These are phyloP conservation scores for Omphaloscelis lunosa DNA, from an alignment of 2,888 invertebrate genomes.

Conservation along the genomic window DNA sequence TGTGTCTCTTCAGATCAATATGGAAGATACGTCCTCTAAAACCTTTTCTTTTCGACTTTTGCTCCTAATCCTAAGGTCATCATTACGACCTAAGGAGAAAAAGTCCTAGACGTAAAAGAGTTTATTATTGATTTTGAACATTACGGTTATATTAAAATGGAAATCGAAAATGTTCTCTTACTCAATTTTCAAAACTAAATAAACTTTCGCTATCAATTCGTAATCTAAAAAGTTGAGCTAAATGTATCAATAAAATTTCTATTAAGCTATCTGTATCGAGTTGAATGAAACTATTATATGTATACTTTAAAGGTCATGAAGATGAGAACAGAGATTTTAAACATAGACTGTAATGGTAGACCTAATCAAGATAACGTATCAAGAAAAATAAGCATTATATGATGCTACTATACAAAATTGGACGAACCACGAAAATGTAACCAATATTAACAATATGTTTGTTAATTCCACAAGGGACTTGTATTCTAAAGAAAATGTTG, in stretches of 20 bases:
- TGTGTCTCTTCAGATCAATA: too few relatives aligned
- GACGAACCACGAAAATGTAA: conserved; percentile 16
- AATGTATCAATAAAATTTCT: conserved; percentile 2
- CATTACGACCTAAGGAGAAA: neutral
- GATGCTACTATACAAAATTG: conserved; percentile 26
- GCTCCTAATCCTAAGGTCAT: neutral
- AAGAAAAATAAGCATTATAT: conserved; percentile 1
- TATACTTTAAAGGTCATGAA: conserved; percentile 4
- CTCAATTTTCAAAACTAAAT: conserved; percentile 1
- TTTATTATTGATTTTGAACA: neutral
- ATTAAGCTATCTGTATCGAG: neutral
- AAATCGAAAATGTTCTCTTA: neutral
- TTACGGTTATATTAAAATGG: neutral
- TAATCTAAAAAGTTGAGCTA: conserved; percentile 29
- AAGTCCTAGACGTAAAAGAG: neutral
- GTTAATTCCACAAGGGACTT: conserved; percentile 18
- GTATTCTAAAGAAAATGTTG: conserved; percentile 12
- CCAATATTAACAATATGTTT: conserved; percentile 38
- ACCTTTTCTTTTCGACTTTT: neutral
- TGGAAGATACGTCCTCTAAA: neutral
- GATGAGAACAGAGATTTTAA: neutral
- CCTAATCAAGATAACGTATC: neutral
- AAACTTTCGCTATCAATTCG: neutral
- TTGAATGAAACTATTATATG: conserved; percentile 34
- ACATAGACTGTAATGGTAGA: neutral